A percentile compares a stretch with the other conserved stretches of the same genome.
Conservation (phyloP, 2,888 invertebrate genomes). For the Villa cingulata region DNA sequence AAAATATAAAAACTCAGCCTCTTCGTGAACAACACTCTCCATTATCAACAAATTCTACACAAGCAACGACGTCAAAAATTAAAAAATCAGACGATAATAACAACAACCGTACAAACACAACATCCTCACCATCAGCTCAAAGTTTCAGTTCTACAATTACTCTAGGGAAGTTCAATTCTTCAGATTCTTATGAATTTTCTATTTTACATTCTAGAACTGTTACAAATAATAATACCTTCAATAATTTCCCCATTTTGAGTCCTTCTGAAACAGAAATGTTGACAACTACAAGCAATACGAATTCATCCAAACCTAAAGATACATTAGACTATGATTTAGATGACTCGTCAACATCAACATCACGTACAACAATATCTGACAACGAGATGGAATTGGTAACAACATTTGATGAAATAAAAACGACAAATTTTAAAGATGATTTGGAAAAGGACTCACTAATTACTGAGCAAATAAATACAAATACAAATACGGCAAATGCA, state of each 20-base stretch:
- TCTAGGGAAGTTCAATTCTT: background rate
- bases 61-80: no score
- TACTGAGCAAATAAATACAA: conserved; percentile 2
- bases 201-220: background rate
- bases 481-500: background rate
- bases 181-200: background rate
- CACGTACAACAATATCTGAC: background rate
- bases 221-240: background rate
- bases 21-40: conserved; percentile 8
- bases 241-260: conserved; percentile 5
- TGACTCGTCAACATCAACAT: conserved; percentile 1
- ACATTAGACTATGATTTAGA: background rate
- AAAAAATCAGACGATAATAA: background rate
- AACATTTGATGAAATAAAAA: conserved; percentile 4
- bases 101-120: no score
- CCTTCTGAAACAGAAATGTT: conserved; percentile 2
- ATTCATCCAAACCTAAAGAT: background rate
- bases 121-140: no score
- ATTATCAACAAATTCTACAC: conserved; percentile 1
- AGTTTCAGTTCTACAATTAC: no score
- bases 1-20: conserved; percentile 8
- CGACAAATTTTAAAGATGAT: conserved; percentile 9
- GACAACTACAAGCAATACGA: background rate
- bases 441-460: conserved; percentile 12
- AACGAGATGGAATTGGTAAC: conserved; percentile 8